These are phyloP conservation scores for Nomada lathburiana DNA, from an alignment of 2,888 invertebrate species.

Conservation along the genomic window DNA sequence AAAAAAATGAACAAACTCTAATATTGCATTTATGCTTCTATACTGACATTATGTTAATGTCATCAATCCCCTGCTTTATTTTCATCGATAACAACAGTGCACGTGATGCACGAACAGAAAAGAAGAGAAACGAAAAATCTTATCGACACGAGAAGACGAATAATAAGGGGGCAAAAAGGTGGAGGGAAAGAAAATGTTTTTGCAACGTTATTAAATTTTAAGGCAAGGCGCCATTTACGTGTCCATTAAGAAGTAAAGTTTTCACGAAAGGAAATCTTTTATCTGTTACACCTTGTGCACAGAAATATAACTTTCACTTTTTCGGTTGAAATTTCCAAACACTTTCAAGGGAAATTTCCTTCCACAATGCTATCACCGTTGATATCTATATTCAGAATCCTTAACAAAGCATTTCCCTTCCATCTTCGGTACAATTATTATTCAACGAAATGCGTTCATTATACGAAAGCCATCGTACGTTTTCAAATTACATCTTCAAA, in stretches of 20 bases:
- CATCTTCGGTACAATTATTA: no score
- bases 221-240: not conserved
- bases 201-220: not conserved
- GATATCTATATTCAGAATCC: no score
- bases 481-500: no score
- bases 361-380: no score
- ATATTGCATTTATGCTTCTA: not conserved
- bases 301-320: not conserved
- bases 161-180: not conserved
- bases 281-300: no score
- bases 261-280: not conserved
- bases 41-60: conserved; percentile 15
- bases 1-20: not conserved
- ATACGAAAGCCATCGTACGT: no score
- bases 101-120: not conserved
- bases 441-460: no score
- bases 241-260: conserved; percentile 27
- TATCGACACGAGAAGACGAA: not conserved
- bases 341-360: no score
- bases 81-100: not conserved
- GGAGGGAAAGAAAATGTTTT: not conserved
- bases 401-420: no score
- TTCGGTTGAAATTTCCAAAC: not conserved
- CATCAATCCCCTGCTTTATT: not conserved
- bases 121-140: no score